Evolutionary conservation across 2,113 vertebrate genomes (phyloP).

Genomic region (Odocoileus virginianus): DNA sequence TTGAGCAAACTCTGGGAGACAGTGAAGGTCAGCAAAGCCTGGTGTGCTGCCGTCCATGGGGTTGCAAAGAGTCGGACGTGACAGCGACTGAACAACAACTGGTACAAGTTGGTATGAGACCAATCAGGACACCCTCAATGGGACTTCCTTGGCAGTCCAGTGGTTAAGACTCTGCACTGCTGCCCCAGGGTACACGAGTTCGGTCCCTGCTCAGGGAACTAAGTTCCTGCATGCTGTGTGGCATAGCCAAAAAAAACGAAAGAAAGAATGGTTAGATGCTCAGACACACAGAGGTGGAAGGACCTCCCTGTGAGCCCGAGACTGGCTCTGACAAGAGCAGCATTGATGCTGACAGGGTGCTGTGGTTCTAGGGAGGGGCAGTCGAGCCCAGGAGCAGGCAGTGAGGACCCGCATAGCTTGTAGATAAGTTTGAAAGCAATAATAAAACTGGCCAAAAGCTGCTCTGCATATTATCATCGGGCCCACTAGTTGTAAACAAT

Average conservation of each 20-base stretch:
- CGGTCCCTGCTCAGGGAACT: not conserved
- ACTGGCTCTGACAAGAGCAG: too few relatives aligned
- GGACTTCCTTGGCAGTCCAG: not conserved
- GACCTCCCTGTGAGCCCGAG: not conserved
- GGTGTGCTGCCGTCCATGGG: not conserved
- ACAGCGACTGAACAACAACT: not conserved
- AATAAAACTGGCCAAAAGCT: not conserved
- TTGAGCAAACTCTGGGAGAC: not conserved
- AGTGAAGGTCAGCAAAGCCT: not conserved
- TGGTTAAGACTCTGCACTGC: not conserved
- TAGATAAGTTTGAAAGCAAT: not conserved
- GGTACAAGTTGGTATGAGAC: not conserved
- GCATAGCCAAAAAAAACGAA: not conserved
- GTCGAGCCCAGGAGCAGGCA: not conserved
- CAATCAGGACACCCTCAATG: rapidly evolving
- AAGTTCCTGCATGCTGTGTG: not conserved
- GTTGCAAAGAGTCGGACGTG: not conserved
- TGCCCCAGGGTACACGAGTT: not conserved
- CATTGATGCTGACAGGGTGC: rapidly evolving
- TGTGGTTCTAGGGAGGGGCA: not conserved
- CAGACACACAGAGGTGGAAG: not conserved
- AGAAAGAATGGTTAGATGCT: not conserved
- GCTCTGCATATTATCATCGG: not conserved
- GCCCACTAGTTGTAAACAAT: not conserved
- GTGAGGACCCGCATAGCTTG: not conserved